Conservation (phyloP, 1,140 invertebrate species). For the Triops longicaudatus region DNA sequence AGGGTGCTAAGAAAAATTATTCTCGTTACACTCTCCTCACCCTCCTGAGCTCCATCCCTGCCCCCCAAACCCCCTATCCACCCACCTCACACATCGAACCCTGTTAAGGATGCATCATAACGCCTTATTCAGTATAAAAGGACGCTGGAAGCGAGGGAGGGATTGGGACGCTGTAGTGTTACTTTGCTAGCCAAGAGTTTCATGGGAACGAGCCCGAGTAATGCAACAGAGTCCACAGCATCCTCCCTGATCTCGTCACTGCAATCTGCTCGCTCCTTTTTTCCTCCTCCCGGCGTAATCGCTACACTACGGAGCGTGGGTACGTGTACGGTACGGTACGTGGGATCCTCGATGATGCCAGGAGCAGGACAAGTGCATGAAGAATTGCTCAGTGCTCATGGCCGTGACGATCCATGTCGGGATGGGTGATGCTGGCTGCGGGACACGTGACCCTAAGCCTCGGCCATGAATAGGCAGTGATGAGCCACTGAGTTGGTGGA, state of each 20-base stretch:
- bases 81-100: no score
- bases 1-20: constrained; percentile 12
- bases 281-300: background rate
- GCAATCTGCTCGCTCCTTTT: constrained; percentile 7
- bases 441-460: constrained; percentile 13
- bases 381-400: constrained; percentile 3
- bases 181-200: background rate
- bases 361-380: background rate
- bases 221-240: constrained; percentile 4
- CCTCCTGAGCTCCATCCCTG: background rate
- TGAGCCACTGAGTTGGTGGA: constrained; percentile 10
- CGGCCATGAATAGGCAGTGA: constrained; percentile 1
- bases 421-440: background rate
- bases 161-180: background rate
- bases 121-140: background rate
- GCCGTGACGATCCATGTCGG: constrained; percentile 9
- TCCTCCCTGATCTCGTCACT: background rate
- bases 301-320: background rate
- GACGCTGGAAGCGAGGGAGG: background rate
- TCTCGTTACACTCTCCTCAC: background rate
- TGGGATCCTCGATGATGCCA: background rate
- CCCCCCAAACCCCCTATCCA: no score
- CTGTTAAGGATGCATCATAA: background rate
- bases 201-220: background rate
- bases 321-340: background rate